Base-by-base conservation (phyloP, 2,888 invertebrate genomes). In the Amiota mariae region DNA sequence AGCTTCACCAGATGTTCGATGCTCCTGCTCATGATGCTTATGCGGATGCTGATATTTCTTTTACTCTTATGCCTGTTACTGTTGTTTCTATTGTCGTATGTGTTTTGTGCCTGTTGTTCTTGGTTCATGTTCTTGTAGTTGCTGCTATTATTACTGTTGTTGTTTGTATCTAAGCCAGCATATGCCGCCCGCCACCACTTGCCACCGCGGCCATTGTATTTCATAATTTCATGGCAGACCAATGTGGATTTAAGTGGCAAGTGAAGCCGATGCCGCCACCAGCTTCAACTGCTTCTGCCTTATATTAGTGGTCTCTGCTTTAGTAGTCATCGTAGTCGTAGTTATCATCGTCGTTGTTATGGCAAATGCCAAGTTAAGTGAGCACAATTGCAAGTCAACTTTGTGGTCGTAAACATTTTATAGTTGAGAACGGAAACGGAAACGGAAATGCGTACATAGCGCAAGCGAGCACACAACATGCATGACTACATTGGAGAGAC, bases 321-420 rank as follows among this genome's bases (percentile, higher is more conserved):
- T 46, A 13, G 63, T 64, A 9, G 36, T 64, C 12, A 6, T 13
- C n/a, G 63, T 12, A 12, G 46, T 3, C 36, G 11, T 54, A 11
- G 18, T 6, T 36, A 12, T n/a, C n/a, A 15, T 13, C 63, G 12
- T 46, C 3, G 63, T 64, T 13, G 36, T 64, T 24, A n/a, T 13
- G 66, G 18, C 66, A 15, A 18, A 20, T 63, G 63, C 63, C 24
- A 63, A 66, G 66, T 66, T 66, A 66, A 66, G 66, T 66, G 66
- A 13, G 66, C 48, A 13, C 66, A 66, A 66, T 66, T 66, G 66
- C 49, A 66, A 66, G 66, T 66, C 66, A 66, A 66, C 66, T 66
- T 66, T 66, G 66, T 48, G 66, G 66, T 66, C 66, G 66, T 66
- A 66, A 66, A 66, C 66, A 66, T 66, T 66, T 66, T 66, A 66